phyloP scores from a whole-genome alignment of 2,113 vertebrate genomes.

The Centropus bengalensis region DNA sequence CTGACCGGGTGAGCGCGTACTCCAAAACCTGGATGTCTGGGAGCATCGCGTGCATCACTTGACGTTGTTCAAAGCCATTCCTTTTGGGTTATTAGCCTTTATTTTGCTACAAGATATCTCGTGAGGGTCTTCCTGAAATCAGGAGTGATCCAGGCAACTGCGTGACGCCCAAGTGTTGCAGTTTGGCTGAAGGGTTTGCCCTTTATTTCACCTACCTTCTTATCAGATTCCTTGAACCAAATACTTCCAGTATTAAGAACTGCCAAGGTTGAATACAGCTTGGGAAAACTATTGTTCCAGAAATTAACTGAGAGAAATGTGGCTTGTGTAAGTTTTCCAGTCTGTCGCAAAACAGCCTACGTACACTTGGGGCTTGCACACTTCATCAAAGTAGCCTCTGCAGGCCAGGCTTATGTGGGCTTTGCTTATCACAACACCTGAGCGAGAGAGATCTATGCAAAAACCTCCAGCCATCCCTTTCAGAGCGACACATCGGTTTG shows the following conservation, averaged over 20 bases:
- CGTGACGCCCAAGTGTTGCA: accelerated
- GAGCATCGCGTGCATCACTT: background rate
- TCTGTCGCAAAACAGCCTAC: background rate
- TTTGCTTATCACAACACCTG: background rate
- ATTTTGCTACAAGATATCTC: background rate
- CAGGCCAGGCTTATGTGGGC: background rate
- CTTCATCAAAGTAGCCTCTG: background rate
- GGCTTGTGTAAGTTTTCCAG: background rate
- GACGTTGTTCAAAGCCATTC: background rate
- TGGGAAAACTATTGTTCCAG: background rate
- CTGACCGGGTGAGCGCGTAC: background rate
- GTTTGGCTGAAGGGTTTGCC: background rate
- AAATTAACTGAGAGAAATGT: background rate
- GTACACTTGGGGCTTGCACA: background rate
- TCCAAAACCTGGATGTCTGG: background rate
- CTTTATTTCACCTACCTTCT: background rate
- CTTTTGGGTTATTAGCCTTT: background rate
- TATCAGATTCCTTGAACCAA: background rate
- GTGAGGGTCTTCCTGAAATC: background rate
- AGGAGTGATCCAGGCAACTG: background rate
- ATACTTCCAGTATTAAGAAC: background rate
- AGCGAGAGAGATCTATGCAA: accelerated
- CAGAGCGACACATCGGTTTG: background rate
- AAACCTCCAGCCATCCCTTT: background rate
- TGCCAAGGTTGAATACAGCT: background rate